Evolutionary conservation across 2,113 vertebrate species (phyloP), one percentile per base, ranked within the genome.

Genomic region (Dipodomys spectabilis): DNA sequence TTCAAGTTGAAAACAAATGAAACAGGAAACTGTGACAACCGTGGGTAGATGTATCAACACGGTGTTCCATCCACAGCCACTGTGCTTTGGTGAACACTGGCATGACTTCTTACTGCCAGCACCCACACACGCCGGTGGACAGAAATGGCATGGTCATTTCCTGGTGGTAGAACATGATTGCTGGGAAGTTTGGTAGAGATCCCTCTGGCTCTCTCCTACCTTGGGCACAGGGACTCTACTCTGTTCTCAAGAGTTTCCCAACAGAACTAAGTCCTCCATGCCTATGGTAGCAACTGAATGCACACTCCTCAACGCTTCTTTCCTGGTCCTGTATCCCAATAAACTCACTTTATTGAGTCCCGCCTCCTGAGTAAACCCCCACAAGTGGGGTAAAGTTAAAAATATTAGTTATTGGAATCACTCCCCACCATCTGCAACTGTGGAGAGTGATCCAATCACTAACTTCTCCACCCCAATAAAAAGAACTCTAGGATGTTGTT

Each of bases 401-500:
- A 65, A 75, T 81, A 64, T 80, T 27, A 83, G 20, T 39, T 81
- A 81, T n/a, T 87, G 20, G 74, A 92, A 90, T 68, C 35, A 92
- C 22, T 77, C 23, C 53, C 35, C 39, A 62, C 65, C 30, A 7
- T 87, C 45, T 86, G 35, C 16, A 57, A 57, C 15, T 13, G 53
- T 57, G 53, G 53, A 16, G 53, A 57, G 53, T 57, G 53, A 57
- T 57, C 15, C 53, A 6, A 28, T 69, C 15, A 44, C 19, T 22
- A 35, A 82, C 44, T 62, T 64, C 25, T 78, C 25, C 3, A 88
- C 44, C 71, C 49, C 71, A 74, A 83, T 18, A 22, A 68, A 92
- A 78, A 49, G n/a, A 83, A 94, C 88, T 75, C 68, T 81, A 65
- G 44, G 39, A 93, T 86, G 44, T n/a, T 85, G 71, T 39, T 64